Conservation (phyloP, 2,888 invertebrate species). For the Tetranychus piercei region DNA sequence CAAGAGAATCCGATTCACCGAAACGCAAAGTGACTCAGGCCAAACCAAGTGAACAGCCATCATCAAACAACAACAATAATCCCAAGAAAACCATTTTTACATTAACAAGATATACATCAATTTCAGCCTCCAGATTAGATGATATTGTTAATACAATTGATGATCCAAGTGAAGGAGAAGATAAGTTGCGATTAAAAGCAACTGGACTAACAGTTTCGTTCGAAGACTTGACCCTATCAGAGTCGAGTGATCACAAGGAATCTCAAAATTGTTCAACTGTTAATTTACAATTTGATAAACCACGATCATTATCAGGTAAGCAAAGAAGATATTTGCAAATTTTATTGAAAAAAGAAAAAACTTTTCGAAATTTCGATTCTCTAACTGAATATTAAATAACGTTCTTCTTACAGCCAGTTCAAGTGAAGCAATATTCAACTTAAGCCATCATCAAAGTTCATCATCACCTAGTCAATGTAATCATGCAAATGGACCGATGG, state of each 20-base stretch:
- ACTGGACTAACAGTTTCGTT: too few species aligned
- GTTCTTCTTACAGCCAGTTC: background rate
- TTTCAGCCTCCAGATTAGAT: background rate
- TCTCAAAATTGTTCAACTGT: background rate
- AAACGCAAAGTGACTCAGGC: constrained; percentile 7
- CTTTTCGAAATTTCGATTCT: too few species aligned
- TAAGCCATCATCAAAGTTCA: constrained; percentile 7
- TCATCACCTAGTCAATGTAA: constrained; percentile 20
- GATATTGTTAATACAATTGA: background rate
- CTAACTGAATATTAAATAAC: background rate
- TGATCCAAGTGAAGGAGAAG: background rate
- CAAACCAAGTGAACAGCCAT: background rate
- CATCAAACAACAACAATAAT: background rate
- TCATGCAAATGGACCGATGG: constrained; percentile 11
- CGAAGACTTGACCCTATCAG: too few species aligned
- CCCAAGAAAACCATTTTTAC: background rate
- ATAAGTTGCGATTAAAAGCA: too few species aligned
- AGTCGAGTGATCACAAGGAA: background rate
- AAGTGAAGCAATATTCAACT: constrained; percentile 3
- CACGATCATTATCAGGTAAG: background rate
- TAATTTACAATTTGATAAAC: background rate
- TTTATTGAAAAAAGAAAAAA: too few species aligned
- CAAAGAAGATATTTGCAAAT: too few species aligned
- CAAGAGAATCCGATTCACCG: constrained; percentile 31
- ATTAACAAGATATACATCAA: background rate